These are phyloP conservation scores for Macrotis lagotis DNA, from an alignment of 2,113 vertebrate genomes.

Conservation along the genomic window DNA sequence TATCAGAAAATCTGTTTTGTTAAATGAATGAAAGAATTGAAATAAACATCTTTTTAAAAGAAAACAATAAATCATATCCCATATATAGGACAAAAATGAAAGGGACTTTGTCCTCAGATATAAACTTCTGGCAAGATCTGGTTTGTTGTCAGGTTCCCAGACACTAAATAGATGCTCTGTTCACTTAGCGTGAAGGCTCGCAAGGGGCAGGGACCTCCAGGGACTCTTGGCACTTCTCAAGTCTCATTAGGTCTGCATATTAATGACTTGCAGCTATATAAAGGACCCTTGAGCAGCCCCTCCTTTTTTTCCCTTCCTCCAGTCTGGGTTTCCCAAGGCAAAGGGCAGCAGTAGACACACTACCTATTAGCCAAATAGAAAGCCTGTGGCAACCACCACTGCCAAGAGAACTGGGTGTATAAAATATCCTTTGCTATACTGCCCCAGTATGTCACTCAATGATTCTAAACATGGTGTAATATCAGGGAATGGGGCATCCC, in stretches of 20 bases:
- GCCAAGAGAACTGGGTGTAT: slow-evolving; percentile 52
- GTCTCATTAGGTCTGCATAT: slow-evolving; percentile 93
- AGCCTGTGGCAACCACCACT: slow-evolving; percentile 50
- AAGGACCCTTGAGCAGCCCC: slow-evolving; percentile 84
- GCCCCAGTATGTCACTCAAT: not conserved
- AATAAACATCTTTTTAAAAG: slow-evolving; percentile 74
- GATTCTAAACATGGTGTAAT: not conserved
- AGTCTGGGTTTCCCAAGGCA: slow-evolving; percentile 81
- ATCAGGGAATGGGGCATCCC: slow-evolving; percentile 26
- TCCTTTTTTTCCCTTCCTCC: slow-evolving; percentile 74
- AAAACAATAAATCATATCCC: slow-evolving; percentile 86
- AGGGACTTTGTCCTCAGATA: slow-evolving; percentile 84
- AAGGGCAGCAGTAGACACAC: slow-evolving; percentile 74
- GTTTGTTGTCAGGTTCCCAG: slow-evolving; percentile 90
- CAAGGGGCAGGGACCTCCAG: slow-evolving; percentile 86
- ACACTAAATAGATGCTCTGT: slow-evolving; percentile 90
- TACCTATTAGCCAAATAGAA: slow-evolving; percentile 52
- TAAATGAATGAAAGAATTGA: slow-evolving; percentile 65
- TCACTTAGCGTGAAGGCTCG: slow-evolving; percentile 88
- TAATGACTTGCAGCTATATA: slow-evolving; percentile 91
- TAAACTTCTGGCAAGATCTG: slow-evolving; percentile 89
- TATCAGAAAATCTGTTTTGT: slow-evolving; percentile 63
- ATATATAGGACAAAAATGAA: slow-evolving; percentile 86
- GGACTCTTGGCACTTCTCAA: slow-evolving; percentile 88
- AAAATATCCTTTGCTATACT: slow-evolving; percentile 27